These are phyloP conservation scores for Platygyra sinensis DNA, from an alignment of 64 coral and sea anemone genomes.

Conservation along the genomic window DNA sequence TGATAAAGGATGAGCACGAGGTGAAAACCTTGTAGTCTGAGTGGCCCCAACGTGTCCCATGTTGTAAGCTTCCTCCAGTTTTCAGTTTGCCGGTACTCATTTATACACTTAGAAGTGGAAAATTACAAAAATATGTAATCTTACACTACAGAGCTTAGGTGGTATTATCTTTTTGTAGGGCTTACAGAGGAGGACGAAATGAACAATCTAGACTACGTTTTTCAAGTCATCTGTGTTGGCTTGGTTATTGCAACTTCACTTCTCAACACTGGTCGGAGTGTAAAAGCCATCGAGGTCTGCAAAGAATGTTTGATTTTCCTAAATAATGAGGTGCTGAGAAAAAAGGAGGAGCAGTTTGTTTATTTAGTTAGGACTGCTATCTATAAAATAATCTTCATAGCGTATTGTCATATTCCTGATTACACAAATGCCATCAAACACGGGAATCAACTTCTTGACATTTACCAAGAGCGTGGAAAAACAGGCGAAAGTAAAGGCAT, in stretches of 20 bases:
- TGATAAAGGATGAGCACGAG: no score
- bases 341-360: not conserved
- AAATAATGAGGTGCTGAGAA: not conserved
- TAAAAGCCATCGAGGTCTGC: not conserved
- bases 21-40: no score
- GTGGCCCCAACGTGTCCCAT: no score
- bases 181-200: no score
- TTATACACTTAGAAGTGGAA: no score
- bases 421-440: not conserved
- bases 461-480: not conserved
- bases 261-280: not conserved
- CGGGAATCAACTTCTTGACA: not conserved
- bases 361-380: not conserved
- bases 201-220: not conserved
- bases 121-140: no score
- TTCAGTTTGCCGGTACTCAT: no score
- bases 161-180: no score
- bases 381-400: not conserved
- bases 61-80: no score
- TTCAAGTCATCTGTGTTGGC: not conserved
- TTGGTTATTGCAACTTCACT: not conserved
- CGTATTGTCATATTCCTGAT: not conserved
- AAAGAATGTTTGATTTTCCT: not conserved
- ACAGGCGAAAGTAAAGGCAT: not conserved
- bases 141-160: no score